Conservation (phyloP, 1,140 invertebrate genomes). For the Sycophila sp. region DNA sequence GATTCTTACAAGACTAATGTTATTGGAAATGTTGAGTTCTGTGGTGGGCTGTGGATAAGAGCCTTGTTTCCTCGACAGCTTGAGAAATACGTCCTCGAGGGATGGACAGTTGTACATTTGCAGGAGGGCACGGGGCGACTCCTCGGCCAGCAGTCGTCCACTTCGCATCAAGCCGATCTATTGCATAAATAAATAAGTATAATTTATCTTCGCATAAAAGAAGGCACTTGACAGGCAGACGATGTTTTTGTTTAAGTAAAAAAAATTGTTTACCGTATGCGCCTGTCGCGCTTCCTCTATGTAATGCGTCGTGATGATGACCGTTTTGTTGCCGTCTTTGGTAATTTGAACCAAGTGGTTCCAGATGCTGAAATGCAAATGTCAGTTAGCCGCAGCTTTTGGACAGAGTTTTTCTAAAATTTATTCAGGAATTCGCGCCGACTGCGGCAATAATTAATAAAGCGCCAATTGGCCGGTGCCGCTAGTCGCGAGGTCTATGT, state of each 20-base stretch:
- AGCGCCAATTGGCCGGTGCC: background rate
- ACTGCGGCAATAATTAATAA: background rate
- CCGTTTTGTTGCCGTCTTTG: slow-evolving; percentile 83
- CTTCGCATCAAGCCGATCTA: slow-evolving; percentile 95
- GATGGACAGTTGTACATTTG: slow-evolving; percentile 84
- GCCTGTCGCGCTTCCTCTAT: slow-evolving; percentile 93
- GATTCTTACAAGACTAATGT: slow-evolving; percentile 74
- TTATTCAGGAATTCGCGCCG: background rate
- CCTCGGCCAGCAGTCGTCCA: slow-evolving; percentile 90
- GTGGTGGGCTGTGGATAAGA: slow-evolving; percentile 67
- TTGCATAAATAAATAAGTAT: background rate
- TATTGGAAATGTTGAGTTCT: slow-evolving; percentile 78
- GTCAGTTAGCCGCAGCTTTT: background rate
- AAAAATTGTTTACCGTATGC: slow-evolving; percentile 73
- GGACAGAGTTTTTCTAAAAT: background rate
- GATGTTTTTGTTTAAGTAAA: too few relatives aligned
- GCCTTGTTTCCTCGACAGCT: slow-evolving; percentile 78
- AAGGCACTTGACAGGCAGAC: background rate
- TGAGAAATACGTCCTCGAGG: slow-evolving; percentile 94
- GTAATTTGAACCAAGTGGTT: slow-evolving; percentile 88
- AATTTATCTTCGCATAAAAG: background rate
- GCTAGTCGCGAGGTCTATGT: background rate
- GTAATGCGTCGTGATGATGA: slow-evolving; percentile 95
- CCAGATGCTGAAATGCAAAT: slow-evolving; percentile 79
- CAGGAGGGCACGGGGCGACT: slow-evolving; percentile 86